Evolutionary conservation across 2,113 vertebrate species (phyloP).

Genomic region (Taxidea taxus): DNA sequence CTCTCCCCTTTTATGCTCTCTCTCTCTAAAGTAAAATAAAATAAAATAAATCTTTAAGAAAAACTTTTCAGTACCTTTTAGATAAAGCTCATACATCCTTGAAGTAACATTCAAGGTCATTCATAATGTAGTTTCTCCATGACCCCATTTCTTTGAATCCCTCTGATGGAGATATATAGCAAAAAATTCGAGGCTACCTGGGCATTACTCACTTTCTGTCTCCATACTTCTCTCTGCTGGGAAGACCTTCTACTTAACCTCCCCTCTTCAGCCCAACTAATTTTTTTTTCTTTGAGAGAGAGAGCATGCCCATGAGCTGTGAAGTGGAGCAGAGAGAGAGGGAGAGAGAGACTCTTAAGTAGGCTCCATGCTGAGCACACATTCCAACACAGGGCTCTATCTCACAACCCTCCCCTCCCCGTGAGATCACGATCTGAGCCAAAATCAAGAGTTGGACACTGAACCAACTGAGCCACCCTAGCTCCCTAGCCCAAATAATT

Average conservation of each 20-base stretch:
- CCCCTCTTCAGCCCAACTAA: background rate
- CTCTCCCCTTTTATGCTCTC: no score
- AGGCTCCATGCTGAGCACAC: background rate
- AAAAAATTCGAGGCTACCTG: background rate
- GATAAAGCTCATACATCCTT: background rate
- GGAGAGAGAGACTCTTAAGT: background rate
- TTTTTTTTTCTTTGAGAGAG: background rate
- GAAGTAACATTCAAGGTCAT: background rate
- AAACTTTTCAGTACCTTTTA: background rate
- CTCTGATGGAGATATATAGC: background rate
- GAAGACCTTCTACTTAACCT: background rate
- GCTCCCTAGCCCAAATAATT: background rate
- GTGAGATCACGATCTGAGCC: background rate
- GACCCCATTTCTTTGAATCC: background rate
- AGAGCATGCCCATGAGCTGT: background rate
- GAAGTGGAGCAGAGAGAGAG: background rate
- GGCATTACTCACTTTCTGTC: background rate
- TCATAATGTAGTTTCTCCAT: background rate
- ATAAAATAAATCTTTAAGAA: no score
- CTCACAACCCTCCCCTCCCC: background rate
- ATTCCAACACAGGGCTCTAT: background rate
- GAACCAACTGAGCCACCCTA: background rate
- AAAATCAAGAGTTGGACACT: background rate
- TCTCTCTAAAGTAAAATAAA: no score
- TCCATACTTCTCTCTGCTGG: background rate